These are phyloP conservation scores for Noctua fimbriata DNA, from an alignment of 2,888 invertebrate genomes.

Conservation along the genomic window DNA sequence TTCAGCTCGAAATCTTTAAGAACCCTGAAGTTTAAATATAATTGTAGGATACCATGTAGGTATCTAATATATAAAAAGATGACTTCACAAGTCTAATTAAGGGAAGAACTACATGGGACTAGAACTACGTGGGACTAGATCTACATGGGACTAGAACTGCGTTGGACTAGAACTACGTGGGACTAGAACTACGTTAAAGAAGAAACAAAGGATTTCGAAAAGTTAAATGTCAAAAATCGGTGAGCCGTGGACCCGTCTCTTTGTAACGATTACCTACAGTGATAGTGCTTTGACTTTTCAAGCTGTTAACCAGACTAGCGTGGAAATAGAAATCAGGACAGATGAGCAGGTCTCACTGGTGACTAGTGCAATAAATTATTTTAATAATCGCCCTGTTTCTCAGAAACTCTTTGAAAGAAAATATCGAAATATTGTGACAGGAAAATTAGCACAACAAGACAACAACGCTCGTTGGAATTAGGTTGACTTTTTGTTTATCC, in stretches of 20 bases:
- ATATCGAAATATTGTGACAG: conserved; percentile 52
- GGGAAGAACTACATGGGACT: not conserved
- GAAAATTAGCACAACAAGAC: conserved; percentile 32
- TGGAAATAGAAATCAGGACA: conserved; percentile 61
- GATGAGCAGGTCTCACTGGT: conserved; percentile 24
- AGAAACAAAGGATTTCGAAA: not conserved
- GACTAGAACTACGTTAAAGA: not conserved
- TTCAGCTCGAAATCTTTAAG: conserved; percentile 28
- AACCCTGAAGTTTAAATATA: conserved; percentile 33
- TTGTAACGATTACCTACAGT: conserved; percentile 7
- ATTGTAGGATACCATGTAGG: not conserved
- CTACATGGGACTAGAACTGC: not conserved
- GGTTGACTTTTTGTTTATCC: conserved; percentile 18
- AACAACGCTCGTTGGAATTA: conserved; percentile 24
- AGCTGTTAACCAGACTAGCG: conserved; percentile 2
- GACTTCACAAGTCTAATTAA: not conserved
- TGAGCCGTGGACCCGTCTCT: not conserved
- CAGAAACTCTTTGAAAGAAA: conserved; percentile 35
- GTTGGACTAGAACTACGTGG: not conserved
- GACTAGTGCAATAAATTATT: conserved; percentile 51
- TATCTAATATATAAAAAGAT: not conserved
- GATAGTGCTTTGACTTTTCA: conserved; percentile 23
- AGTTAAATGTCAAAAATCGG: not conserved
- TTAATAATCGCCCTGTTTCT: conserved; percentile 46
- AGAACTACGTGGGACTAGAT: no score